These are phyloP conservation scores for Toxotes chatareus DNA, from an alignment of 2,113 vertebrate genomes.

Conservation along the genomic window DNA sequence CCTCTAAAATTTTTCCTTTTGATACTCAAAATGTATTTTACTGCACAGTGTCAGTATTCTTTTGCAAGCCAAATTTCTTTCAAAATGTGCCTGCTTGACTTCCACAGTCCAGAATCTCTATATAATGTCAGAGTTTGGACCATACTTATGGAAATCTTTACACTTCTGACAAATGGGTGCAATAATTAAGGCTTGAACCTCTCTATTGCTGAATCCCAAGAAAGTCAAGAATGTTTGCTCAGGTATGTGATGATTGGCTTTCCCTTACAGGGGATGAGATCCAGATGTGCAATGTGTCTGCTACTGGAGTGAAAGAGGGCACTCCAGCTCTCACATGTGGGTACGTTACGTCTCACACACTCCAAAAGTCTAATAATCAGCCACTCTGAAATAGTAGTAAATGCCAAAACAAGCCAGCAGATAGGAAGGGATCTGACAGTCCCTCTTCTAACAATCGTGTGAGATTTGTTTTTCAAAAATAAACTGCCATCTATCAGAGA, in stretches of 20 bases:
- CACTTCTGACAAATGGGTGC: conserved; percentile 63
- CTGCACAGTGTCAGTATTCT: conserved; percentile 37
- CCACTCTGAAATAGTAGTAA: conserved; percentile 26
- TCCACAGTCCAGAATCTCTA: conserved; percentile 24
- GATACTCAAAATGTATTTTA: conserved; percentile 23
- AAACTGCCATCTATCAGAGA: conserved; percentile 30
- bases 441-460: conserved; percentile 18
- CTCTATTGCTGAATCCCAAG: conserved; percentile 22
- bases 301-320: conserved; percentile 39
- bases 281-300: conserved; percentile 74
- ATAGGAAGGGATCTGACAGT: conserved; percentile 49
- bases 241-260: conserved; percentile 69
- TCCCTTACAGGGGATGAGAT: conserved; percentile 64
- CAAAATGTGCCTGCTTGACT: conserved; percentile 37
- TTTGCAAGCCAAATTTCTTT: conserved; percentile 32
- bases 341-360: conserved; percentile 37
- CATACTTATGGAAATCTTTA: conserved; percentile 63
- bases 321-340: conserved; percentile 29
- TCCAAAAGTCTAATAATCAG: conserved; percentile 49
- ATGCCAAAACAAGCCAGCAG: conserved; percentile 60
- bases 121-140: conserved; percentile 56
- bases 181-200: conserved; percentile 60
- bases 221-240: conserved; percentile 59
- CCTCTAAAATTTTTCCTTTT: conserved; percentile 16
- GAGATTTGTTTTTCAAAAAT: conserved; percentile 60